Conservation (phyloP, 2,113 vertebrate genomes). For the Dicaeum eximium region DNA sequence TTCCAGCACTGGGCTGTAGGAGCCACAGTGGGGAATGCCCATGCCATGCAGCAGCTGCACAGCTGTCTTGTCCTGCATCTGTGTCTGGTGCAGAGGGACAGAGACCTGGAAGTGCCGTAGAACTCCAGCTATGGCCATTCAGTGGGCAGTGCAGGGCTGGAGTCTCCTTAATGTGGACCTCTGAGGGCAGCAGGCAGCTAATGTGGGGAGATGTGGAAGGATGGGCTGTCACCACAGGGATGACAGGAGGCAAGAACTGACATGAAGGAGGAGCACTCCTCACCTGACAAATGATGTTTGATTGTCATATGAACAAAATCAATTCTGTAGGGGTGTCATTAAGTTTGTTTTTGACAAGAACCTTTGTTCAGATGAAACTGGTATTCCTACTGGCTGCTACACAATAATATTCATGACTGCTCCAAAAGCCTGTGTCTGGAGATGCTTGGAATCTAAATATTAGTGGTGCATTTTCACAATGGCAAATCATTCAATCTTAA, state of each 20-base stretch:
- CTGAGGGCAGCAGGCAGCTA: background rate
- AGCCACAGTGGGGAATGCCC: background rate
- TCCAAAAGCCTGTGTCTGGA: background rate
- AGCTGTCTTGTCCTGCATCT: background rate
- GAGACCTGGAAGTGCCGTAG: background rate
- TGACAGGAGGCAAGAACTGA: background rate
- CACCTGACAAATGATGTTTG: background rate
- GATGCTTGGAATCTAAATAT: background rate
- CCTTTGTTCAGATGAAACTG: background rate
- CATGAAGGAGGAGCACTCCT: background rate
- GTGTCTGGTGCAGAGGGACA: background rate
- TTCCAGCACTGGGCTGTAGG: background rate
- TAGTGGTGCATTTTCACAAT: background rate
- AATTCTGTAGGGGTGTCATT: background rate
- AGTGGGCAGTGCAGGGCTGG: background rate
- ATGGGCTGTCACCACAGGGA: background rate
- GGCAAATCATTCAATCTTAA: background rate
- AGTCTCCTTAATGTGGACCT: background rate
- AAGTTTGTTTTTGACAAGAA: background rate
- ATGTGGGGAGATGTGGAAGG: accelerated
- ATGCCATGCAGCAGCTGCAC: background rate
- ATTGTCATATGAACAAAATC: background rate
- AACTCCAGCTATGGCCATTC: background rate
- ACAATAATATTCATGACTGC: background rate
- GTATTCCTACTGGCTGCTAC: background rate